Evolutionary conservation across 37 sponge, comb jelly and placozoan genomes (phyloP).

Genomic region (Axinella damicornis): DNA sequence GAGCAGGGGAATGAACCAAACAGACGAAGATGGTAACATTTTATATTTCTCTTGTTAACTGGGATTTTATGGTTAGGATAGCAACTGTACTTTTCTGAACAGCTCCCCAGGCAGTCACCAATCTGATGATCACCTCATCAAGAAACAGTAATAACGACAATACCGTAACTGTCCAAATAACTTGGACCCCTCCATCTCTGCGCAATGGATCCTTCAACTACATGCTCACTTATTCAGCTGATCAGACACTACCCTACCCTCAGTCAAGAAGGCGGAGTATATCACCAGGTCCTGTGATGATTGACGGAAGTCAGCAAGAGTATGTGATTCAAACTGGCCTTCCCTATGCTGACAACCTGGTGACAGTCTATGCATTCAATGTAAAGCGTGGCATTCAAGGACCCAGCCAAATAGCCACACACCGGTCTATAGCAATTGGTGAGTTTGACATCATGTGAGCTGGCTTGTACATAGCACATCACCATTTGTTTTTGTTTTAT

Average conservation of each 20-base stretch:
- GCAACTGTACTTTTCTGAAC: background rate
- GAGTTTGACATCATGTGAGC: background rate
- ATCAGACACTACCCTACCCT: no score
- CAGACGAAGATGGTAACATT: slow-evolving; percentile 58
- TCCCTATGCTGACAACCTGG: no score
- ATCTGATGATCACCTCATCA: background rate
- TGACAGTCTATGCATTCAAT: no score
- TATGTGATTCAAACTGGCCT: no score
- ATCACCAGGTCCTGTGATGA: no score
- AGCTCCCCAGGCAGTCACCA: slow-evolving; percentile 25
- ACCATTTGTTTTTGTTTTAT: background rate
- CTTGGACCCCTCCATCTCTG: no score
- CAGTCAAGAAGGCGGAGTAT: no score
- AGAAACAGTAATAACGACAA: background rate
- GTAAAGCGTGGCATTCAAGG: no score
- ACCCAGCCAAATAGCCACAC: background rate
- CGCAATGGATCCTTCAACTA: no score
- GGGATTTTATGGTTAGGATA: background rate
- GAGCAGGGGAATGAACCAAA: background rate
- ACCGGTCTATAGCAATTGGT: slow-evolving; percentile 22
- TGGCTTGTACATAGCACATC: background rate
- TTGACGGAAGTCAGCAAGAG: no score
- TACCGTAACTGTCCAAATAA: no score
- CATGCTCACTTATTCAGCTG: no score
- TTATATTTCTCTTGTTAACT: background rate